Conservation (phyloP, 2,113 vertebrate species). For the Eclectus roratus region DNA sequence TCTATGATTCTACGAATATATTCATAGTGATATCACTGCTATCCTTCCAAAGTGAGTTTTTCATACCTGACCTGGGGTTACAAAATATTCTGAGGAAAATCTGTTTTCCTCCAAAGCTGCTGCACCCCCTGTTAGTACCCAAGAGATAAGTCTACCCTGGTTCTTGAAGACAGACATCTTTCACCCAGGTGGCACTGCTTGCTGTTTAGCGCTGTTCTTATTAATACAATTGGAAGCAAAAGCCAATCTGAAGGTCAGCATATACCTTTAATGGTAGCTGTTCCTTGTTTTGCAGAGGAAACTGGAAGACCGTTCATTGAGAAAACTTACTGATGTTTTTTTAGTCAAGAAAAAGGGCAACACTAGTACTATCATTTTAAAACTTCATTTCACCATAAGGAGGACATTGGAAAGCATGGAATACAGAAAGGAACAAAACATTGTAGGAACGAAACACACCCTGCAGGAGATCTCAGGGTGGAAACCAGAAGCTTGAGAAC, state of each 20-base stretch:
- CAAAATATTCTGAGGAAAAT: neutral
- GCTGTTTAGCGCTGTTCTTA: neutral
- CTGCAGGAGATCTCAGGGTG: neutral
- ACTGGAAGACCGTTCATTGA: neutral
- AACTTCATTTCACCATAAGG: neutral
- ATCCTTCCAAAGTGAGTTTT: neutral
- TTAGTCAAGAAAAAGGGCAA: neutral
- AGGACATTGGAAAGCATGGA: rapidly evolving
- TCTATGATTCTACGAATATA: neutral
- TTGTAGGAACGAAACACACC: neutral
- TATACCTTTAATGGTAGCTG: neutral
- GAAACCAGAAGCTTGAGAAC: neutral
- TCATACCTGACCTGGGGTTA: neutral
- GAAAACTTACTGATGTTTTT: neutral
- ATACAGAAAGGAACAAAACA: neutral
- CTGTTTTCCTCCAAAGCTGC: neutral
- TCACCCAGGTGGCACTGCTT: neutral
- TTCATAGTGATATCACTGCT: neutral
- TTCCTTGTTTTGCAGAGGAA: neutral
- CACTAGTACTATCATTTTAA: neutral
- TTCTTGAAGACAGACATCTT: neutral
- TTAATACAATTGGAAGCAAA: neutral
- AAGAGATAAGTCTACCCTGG: neutral
- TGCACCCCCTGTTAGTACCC: neutral
- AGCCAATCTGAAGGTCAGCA: neutral